These are phyloP conservation scores for Hypocryptadius cinnamomeus DNA, from an alignment of 2,113 vertebrate species.

Conservation along the genomic window DNA sequence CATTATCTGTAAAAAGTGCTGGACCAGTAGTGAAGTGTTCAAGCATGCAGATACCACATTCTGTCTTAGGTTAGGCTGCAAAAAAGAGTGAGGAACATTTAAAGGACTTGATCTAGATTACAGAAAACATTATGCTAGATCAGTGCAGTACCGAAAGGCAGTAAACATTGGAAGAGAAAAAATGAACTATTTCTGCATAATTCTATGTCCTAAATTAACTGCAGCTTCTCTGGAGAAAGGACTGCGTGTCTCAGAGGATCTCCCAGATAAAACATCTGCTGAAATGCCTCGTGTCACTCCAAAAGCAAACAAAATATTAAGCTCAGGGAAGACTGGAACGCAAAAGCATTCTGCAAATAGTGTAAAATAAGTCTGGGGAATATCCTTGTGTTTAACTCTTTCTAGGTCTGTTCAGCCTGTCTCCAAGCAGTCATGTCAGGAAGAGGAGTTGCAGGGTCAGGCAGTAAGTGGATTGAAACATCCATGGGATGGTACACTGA, in stretches of 20 bases:
- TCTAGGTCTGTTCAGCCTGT: background rate
- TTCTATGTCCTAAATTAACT: constrained; percentile 29
- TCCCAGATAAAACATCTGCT: constrained; percentile 50
- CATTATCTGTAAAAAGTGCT: background rate
- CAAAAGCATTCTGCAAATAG: background rate
- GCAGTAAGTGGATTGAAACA: background rate
- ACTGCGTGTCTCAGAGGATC: constrained; percentile 25
- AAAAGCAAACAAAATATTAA: constrained; percentile 54
- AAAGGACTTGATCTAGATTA: background rate
- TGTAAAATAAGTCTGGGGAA: constrained; percentile 22
- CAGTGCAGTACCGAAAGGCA: background rate
- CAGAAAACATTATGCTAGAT: background rate
- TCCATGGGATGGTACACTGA: background rate
- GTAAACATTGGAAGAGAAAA: background rate
- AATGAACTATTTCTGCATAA: background rate
- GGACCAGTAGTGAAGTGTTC: background rate
- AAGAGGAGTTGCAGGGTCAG: background rate
- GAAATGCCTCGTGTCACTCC: constrained; percentile 17
- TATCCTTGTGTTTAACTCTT: background rate
- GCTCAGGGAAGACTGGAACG: background rate
- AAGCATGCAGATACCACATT: background rate
- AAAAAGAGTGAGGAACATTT: background rate
- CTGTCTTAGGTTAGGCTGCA: background rate
- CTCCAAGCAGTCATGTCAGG: background rate
- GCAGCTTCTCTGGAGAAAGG: constrained; percentile 26